These are phyloP conservation scores for Caenorhabditis sinica DNA, from an alignment of 2,888 invertebrate genomes.

Conservation along the genomic window DNA sequence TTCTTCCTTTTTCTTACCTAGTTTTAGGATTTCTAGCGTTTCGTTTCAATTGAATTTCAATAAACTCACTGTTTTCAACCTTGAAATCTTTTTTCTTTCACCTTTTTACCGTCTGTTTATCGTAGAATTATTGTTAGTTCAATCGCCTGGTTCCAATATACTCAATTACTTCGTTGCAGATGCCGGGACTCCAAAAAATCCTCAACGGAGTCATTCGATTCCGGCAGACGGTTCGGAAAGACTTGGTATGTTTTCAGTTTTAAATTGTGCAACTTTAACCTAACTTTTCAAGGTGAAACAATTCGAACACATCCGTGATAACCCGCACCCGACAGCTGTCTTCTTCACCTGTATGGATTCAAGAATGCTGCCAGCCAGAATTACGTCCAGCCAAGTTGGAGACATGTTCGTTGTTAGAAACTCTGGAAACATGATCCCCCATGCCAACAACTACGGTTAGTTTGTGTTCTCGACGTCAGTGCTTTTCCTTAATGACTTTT, in stretches of 20 bases:
- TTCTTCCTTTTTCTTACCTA: neutral
- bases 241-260: slow-evolving; percentile 69
- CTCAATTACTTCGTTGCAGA: slow-evolving; percentile 38
- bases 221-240: slow-evolving; percentile 79
- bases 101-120: neutral
- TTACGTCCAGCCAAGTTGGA: slow-evolving; percentile 88
- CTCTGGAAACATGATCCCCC: slow-evolving; percentile 96
- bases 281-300: slow-evolving; percentile 87
- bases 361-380: slow-evolving; percentile 92
- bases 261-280: neutral
- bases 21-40: slow-evolving; percentile 23
- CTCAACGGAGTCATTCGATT: slow-evolving; percentile 81
- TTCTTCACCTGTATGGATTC: slow-evolving; percentile 99
- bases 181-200: slow-evolving; percentile 79
- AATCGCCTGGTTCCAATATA: neutral
- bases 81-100: neutral
- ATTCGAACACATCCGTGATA: slow-evolving; percentile 92
- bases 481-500: too few relatives aligned
- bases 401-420: slow-evolving; percentile 99
- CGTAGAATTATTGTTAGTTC: neutral
- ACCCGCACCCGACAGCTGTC: slow-evolving; percentile 96
- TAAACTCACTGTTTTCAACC: neutral
- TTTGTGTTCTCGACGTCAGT: too few relatives aligned
- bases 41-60: slow-evolving; percentile 6
- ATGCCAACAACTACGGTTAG: slow-evolving; percentile 90